These are phyloP conservation scores for Cyanoderma ruficeps DNA, from an alignment of 2,113 vertebrate genomes.

Conservation along the genomic window DNA sequence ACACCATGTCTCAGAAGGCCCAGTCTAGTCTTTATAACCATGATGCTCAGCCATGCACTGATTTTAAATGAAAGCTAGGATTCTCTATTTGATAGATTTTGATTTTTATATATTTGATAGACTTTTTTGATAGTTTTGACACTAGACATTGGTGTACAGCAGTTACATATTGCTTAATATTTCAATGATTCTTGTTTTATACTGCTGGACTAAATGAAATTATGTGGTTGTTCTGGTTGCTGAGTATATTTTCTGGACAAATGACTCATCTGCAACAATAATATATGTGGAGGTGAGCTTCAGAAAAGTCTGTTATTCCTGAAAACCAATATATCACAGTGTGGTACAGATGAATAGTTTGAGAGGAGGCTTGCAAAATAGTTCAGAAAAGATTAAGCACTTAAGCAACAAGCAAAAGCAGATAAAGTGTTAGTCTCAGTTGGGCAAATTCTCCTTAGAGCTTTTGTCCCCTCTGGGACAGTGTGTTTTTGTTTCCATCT, in stretches of 20 bases:
- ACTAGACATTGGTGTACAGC: background rate
- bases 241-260: background rate
- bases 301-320: background rate
- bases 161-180: background rate
- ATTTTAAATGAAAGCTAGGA: background rate
- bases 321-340: background rate
- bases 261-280: background rate
- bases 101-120: too few species aligned
- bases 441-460: background rate
- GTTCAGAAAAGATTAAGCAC: background rate
- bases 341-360: background rate
- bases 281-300: background rate
- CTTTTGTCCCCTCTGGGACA: background rate
- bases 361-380: background rate
- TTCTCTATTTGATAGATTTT: background rate
- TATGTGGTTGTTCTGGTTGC: background rate
- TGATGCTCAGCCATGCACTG: background rate
- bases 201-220: background rate
- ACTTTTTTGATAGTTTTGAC: background rate
- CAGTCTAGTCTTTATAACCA: background rate
- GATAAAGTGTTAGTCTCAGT: background rate
- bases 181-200: background rate
- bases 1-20: background rate
- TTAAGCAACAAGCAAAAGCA: background rate
- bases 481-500: conserved; percentile 43